Evolutionary conservation across 2,888 invertebrate genomes (phyloP).

Genomic region (Nomada flava): DNA sequence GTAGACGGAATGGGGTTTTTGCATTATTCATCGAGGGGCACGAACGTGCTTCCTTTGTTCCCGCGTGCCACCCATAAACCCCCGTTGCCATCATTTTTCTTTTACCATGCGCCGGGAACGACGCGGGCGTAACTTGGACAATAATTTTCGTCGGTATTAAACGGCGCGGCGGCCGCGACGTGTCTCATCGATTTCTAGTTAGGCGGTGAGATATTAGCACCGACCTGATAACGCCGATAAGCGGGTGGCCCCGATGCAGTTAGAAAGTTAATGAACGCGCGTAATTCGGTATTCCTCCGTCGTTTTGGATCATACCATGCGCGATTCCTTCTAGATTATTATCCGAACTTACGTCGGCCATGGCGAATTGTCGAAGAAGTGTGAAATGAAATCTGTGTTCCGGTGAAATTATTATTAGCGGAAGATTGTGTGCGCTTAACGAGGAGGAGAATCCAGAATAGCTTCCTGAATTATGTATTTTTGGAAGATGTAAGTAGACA

Average conservation of each 20-base stretch:
- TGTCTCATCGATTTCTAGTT: slow-evolving; percentile 59
- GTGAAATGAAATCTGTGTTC: no score
- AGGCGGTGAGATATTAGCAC: slow-evolving; percentile 39
- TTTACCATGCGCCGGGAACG: background rate
- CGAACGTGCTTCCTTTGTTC: slow-evolving; percentile 49
- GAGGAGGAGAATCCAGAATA: slow-evolving; percentile 6
- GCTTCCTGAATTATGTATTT: slow-evolving; percentile 17
- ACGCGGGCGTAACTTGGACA: slow-evolving; percentile 43
- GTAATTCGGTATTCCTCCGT: no score
- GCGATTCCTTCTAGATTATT: no score
- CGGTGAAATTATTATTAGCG: background rate
- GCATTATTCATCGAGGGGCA: slow-evolving; percentile 52
- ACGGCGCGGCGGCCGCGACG: slow-evolving; percentile 28
- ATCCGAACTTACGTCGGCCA: no score
- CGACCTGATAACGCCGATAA: slow-evolving; percentile 42
- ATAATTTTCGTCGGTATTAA: slow-evolving; percentile 59
- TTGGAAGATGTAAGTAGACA: background rate
- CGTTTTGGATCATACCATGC: no score
- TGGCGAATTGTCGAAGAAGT: no score
- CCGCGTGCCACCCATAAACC: background rate
- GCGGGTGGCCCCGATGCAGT: slow-evolving; percentile 24
- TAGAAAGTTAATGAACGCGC: slow-evolving; percentile 45
- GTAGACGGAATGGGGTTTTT: slow-evolving; percentile 14
- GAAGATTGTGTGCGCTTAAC: background rate
- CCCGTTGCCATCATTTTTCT: slow-evolving; percentile 33